These are phyloP conservation scores for Leptinotarsa undecemlineata DNA, from an alignment of 1,140 invertebrate genomes.

Conservation along the genomic window DNA sequence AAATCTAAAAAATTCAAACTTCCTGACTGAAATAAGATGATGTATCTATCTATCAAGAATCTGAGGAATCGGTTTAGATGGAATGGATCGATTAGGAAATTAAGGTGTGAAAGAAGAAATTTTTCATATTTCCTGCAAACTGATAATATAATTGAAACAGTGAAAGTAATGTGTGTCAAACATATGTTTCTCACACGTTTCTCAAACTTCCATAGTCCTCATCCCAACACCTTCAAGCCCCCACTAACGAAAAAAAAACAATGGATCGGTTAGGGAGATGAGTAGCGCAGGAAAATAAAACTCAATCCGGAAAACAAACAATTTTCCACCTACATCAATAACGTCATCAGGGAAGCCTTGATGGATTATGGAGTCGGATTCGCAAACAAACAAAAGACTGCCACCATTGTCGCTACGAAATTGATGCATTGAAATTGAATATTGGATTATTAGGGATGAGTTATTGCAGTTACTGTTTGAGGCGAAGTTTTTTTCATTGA, in stretches of 20 bases:
- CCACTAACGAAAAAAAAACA: background rate
- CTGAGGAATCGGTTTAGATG: too few species aligned
- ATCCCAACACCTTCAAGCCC: background rate
- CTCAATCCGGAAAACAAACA: conserved; percentile 2
- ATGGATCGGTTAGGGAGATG: background rate
- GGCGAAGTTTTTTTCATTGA: too few species aligned
- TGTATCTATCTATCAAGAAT: too few species aligned
- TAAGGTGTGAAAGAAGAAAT: too few species aligned
- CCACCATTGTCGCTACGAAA: background rate
- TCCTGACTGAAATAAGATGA: too few species aligned
- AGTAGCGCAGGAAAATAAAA: background rate
- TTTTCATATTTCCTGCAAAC: too few species aligned
- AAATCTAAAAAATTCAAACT: too few species aligned
- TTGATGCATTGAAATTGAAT: conserved; percentile 17
- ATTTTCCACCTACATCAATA: conserved; percentile 11
- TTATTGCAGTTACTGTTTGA: too few species aligned
- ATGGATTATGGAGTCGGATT: conserved; percentile 8
- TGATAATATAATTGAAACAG: too few species aligned
- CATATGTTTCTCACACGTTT: too few species aligned
- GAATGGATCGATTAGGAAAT: too few species aligned
- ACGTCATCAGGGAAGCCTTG: conserved; percentile 10
- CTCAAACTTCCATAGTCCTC: background rate
- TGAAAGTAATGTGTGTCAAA: too few species aligned
- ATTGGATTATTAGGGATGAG: background rate
- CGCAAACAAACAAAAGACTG: conserved; percentile 8